Evolutionary conservation across 2,797 vertebrate genomes (phyloP).

Genomic region (Macrochelys suwanniensis): DNA sequence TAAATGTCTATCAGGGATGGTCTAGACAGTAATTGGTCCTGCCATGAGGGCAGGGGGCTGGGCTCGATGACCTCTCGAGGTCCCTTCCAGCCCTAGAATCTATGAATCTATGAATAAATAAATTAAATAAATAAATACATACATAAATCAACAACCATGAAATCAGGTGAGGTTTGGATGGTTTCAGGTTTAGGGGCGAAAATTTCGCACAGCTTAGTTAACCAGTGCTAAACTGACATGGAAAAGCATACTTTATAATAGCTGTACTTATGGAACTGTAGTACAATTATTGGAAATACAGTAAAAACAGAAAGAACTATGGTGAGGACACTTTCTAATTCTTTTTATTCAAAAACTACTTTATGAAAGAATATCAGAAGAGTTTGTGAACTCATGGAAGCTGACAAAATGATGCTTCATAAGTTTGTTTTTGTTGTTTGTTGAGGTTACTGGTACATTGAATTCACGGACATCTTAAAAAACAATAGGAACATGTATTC

Average conservation of each 20-base stretch:
- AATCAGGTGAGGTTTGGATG: background rate
- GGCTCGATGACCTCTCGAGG: no score
- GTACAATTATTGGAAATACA: background rate
- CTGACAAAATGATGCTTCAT: background rate
- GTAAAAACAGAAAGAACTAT: background rate
- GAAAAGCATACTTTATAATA: background rate
- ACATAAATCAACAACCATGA: background rate
- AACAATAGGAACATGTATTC: no score
- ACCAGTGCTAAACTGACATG: background rate
- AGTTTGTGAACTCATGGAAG: background rate
- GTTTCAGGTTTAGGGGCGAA: background rate
- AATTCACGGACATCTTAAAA: constrained; percentile 26
- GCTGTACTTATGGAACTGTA: background rate
- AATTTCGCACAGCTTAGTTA: background rate
- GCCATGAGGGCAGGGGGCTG: no score
- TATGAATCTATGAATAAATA: background rate
- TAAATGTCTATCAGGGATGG: no score
- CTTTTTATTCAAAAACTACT: background rate
- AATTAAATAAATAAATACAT: background rate
- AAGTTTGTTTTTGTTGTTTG: constrained; percentile 18
- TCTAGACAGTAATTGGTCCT: no score
- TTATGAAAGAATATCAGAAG: no score
- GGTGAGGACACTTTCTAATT: background rate
- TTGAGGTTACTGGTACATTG: background rate
- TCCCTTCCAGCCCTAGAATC: no score